Evolutionary conservation across 35 echinoderm and acorn worm genomes (phyloP), one percentile per base, ranked within the genome.

Genomic region (Patiria miniata): DNA sequence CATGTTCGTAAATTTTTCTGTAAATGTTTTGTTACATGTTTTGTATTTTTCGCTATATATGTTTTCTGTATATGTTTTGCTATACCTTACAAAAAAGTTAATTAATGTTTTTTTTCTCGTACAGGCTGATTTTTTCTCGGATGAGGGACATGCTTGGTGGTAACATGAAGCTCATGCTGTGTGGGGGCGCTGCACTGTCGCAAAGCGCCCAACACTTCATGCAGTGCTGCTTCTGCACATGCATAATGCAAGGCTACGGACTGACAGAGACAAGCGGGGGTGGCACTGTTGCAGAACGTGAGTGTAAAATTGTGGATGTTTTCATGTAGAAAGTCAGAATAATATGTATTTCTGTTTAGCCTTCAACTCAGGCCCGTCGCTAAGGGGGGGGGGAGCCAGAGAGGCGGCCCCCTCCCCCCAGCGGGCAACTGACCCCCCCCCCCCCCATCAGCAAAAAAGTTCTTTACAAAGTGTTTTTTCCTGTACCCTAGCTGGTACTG

Each of bases 201-300:
- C 30, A 87, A 14, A 90, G 80, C 60, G 77, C 87, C 1, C 95
- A 97, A 69, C 39, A 87, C 6, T 97, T 97, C 83, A 93, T 97
- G 73, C 87, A 93, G 33, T 89, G 87, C 1, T 97, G 95, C 32
- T 97, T 97, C 95, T 93, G 89, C 79, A 82, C 87, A 59, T 87
- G 91, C 1, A 77, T 97, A 40, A 79, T 90, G 29, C 95, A 97
- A 68, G 95, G 95, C 16, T 97, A 97, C 21, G 95, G 95, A 18
- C 84, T 97, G 17, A 97, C 95, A 42, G 95, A 97, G 83, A 97
- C 95, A 7, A 93, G 95, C 77, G 95, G 95, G 42, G 95, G 77
- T 15, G 95, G 87, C 2, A 93, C 91, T 36, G 78, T 97, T 61
- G 88, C 68, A 47, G 87, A 97, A 90, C 36, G 94, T 97, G 60